Evolutionary conservation across 2,888 invertebrate species (phyloP).

Genomic region (Lumbricus terrestris): DNA sequence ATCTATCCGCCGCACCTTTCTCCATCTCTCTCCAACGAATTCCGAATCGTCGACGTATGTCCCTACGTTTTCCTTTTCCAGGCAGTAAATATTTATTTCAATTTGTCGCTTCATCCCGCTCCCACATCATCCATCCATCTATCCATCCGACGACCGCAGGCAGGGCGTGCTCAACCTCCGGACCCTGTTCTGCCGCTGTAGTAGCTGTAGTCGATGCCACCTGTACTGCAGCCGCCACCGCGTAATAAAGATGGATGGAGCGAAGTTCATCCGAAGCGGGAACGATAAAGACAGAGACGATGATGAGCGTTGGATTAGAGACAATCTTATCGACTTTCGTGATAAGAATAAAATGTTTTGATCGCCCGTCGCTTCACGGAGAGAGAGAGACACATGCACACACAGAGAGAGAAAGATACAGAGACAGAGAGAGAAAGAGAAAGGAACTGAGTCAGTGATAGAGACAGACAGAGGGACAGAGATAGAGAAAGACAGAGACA

Average conservation of each 20-base stretch:
- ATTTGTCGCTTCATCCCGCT: neutral
- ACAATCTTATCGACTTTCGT: neutral
- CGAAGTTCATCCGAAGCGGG: neutral
- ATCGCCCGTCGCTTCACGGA: neutral
- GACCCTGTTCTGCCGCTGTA: neutral
- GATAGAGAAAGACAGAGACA: no score
- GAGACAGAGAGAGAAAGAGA: no score
- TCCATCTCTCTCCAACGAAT: neutral
- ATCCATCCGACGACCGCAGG: neutral
- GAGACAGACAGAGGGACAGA: no score
- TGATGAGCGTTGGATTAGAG: neutral
- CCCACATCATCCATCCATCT: neutral
- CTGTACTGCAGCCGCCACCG: no score
- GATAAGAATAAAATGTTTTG: neutral
- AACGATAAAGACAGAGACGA: neutral
- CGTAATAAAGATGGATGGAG: neutral
- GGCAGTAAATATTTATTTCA: slow-evolving; percentile 3
- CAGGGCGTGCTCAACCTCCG: slow-evolving; percentile 3
- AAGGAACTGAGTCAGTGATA: no score
- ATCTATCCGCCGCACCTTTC: neutral
- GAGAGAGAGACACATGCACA: no score
- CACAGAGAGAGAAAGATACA: no score
- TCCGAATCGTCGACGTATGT: neutral
- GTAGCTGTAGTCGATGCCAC: neutral
- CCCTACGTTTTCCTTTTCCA: neutral